Conservation (phyloP, 2,113 vertebrate genomes). For the Tupaia chinensis region DNA sequence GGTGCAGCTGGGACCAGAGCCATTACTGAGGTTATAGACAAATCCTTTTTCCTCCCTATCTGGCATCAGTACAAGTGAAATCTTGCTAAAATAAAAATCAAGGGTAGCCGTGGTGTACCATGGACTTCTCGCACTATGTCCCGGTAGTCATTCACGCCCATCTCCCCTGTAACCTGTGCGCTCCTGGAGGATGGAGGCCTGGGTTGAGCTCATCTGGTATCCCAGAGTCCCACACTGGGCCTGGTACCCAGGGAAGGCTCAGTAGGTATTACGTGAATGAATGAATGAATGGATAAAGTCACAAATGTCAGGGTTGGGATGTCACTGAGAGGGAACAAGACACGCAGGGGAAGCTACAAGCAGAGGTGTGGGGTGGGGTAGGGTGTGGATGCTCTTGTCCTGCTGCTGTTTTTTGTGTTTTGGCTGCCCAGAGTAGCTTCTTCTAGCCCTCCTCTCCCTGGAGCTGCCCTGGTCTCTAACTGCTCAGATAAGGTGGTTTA, state of each 20-base stretch:
- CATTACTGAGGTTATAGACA: not conserved
- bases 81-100: constrained; percentile 28
- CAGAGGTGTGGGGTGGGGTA: not conserved
- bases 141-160: not conserved
- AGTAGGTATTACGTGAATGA: not conserved
- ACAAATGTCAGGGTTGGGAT: too few species aligned
- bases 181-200: not conserved
- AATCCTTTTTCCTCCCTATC: not conserved
- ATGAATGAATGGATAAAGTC: not conserved
- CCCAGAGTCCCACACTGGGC: not conserved
- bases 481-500: not conserved
- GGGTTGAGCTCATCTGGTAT: not conserved
- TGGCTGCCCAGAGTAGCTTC: not conserved
- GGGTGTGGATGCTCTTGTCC: fast-evolving
- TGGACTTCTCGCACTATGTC: not conserved
- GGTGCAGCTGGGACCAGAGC: not conserved
- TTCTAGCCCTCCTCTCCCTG: not conserved
- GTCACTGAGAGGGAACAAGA: not conserved
- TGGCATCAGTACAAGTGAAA: not conserved
- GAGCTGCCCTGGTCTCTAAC: not conserved
- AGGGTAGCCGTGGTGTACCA: not conserved
- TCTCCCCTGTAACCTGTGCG: not conserved
- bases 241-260: not conserved
- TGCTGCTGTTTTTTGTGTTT: not conserved
- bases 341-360: not conserved